Evolutionary conservation across 92 coral and sea anemone genomes (phyloP), one percentile per base, ranked within the genome.

Genomic region (Diadumene lineata): DNA sequence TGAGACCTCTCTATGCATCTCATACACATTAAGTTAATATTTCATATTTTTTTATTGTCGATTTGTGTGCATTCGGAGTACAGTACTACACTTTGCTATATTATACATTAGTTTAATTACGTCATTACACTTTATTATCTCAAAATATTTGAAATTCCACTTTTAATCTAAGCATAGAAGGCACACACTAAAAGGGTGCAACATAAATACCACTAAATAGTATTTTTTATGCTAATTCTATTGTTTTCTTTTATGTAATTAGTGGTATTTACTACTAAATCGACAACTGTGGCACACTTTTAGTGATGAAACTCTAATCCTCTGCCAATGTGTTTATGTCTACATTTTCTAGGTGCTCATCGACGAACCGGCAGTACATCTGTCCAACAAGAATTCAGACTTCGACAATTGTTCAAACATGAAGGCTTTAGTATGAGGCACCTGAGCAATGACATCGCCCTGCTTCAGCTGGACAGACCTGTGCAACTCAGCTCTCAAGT

Each of bases 401-500:
- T 84, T 17, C 22, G 60, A 15, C 64, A 78, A 32, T 27, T 76
- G 10, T 77, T 77, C 79, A 79, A 79, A 63, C 89, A 85, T 55
- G 90, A 76, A 43, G 27, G 23, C 11, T 85, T 75, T 30, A 75
- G 44, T 66, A 81, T 80, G 85, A 66, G 79, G 16, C 58, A 85
- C 1, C 56, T 85, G 60, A 55, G 57, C 8, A 85, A 85, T 81
- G 86, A 85, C 72, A 67, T 85, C 28, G 90, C 90, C 0, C 79
- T 85, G 55, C 68, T 85, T 34, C 82, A 81, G 30, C 85, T 85
- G 2, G 82, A 74, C 3, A 31, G 82, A 23, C 57, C 89, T 0
- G 57, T 80, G 1, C 34, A 17, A 10, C 19, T 66, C 21, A 85
- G 89, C 51, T 11, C 28, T 2, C 68, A 69, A 31, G 89, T 80